Percentiles rank a stretch among this genome's conserved stretches.
phyloP scores from a whole-genome alignment of 2,797 vertebrate species.

The Mormyrops boulengeri region DNA sequence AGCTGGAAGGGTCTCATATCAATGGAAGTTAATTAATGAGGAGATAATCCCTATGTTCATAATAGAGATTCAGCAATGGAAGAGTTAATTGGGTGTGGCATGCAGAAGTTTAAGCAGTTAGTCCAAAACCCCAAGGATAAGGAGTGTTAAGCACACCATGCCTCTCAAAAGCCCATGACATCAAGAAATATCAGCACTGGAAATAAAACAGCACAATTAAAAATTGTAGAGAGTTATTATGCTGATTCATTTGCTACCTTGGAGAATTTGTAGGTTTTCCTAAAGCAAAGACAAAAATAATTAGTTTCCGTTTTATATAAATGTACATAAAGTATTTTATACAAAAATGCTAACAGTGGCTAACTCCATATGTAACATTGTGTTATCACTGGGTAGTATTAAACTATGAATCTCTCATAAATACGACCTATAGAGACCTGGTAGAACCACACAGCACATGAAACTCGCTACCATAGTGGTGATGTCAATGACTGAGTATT shows the following conservation, averaged over 20 bases:
- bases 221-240: background rate
- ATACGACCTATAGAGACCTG: conserved; percentile 20
- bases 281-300: background rate
- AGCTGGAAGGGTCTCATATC: background rate
- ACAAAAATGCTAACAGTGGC: background rate
- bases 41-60: background rate
- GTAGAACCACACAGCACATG: background rate
- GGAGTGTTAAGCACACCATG: background rate
- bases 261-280: background rate
- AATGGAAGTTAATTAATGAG: background rate
- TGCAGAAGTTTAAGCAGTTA: background rate
- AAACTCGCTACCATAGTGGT: background rate
- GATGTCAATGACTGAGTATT: background rate
- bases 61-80: background rate
- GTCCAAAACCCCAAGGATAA: background rate
- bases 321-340: background rate
- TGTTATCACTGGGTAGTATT: conserved; percentile 19
- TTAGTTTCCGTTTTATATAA: background rate
- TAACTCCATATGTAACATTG: background rate
- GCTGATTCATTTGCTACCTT: conserved; percentile 12
- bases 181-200: background rate
- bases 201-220: background rate
- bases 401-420: conserved; percentile 22
- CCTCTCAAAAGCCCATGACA: background rate
- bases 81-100: background rate